Evolutionary conservation across 2,888 invertebrate species (phyloP).

Genomic region (Brachyopa scutellaris): DNA sequence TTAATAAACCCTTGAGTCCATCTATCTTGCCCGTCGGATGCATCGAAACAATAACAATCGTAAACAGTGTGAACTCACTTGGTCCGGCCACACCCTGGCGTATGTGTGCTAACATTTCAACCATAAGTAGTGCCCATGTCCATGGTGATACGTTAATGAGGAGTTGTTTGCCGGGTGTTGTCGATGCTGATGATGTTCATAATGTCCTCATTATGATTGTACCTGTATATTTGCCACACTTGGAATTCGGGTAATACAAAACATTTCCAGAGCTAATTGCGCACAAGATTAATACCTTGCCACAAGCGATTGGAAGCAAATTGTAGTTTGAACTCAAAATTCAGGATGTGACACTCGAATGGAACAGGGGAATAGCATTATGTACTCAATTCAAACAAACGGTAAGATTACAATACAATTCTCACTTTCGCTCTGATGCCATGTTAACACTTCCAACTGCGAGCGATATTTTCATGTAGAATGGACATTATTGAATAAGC

Average conservation of each 20-base stretch:
- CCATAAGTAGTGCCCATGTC: conserved; percentile 29
- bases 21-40: conserved; percentile 37
- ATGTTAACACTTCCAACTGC: conserved; percentile 31
- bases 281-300: too few relatives aligned
- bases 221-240: conserved; percentile 38
- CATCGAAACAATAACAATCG: conserved; percentile 59
- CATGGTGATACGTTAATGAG: conserved; percentile 54
- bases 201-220: conserved; percentile 57
- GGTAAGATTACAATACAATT: too few relatives aligned
- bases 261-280: too few relatives aligned
- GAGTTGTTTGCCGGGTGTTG: conserved; percentile 37
- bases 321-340: too few relatives aligned
- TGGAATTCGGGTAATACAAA: too few relatives aligned
- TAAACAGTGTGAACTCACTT: conserved; percentile 49
- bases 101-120: too few relatives aligned
- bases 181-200: conserved; percentile 46
- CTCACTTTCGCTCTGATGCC: conserved; percentile 22
- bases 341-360: too few relatives aligned
- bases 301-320: too few relatives aligned
- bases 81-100: not conserved
- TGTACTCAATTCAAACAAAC: not conserved
- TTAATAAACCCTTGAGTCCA: conserved; percentile 59
- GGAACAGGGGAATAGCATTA: too few relatives aligned
- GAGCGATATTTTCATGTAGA: conserved; percentile 41
- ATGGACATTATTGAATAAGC: conserved; percentile 15